phyloP scores from a whole-genome alignment of 2,113 vertebrate genomes.

The Chamaea fasciata region DNA sequence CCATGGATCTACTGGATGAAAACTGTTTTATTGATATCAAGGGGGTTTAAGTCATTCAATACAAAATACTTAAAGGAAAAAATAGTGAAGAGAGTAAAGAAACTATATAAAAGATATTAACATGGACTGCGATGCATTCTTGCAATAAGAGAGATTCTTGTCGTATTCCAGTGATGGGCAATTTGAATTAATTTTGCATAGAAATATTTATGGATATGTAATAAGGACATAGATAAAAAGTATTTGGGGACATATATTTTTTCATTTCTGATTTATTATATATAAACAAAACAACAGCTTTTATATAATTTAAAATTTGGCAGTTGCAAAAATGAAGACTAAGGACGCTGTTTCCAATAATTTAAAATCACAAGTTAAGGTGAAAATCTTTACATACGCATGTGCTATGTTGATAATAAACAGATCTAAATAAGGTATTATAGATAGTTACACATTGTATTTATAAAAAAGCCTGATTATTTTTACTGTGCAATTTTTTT shows the following conservation, averaged over 20 bases:
- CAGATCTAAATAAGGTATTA: neutral
- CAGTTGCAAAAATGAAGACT: neutral
- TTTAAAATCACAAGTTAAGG: neutral
- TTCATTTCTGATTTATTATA: neutral
- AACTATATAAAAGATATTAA: neutral
- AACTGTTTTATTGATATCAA: neutral
- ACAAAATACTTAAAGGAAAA: neutral
- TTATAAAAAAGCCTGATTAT: neutral
- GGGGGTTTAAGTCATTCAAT: neutral
- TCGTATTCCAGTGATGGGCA: neutral
- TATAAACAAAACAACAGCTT: neutral
- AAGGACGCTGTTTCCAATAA: neutral
- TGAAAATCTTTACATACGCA: neutral
- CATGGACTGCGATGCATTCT: neutral
- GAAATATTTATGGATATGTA: neutral
- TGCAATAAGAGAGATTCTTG: neutral
- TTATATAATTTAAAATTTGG: neutral
- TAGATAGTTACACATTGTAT: neutral
- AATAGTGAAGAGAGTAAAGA: neutral
- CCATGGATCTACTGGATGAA: neutral
- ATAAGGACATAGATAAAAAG: neutral
- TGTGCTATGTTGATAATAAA: neutral
- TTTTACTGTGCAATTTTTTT: neutral
- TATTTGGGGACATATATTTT: neutral
- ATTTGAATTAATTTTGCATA: neutral